Percentiles rank a stretch among this genome's conserved stretches.
phyloP scores from a whole-genome alignment of 2,113 vertebrate species.

The Colossoma macropomum region DNA sequence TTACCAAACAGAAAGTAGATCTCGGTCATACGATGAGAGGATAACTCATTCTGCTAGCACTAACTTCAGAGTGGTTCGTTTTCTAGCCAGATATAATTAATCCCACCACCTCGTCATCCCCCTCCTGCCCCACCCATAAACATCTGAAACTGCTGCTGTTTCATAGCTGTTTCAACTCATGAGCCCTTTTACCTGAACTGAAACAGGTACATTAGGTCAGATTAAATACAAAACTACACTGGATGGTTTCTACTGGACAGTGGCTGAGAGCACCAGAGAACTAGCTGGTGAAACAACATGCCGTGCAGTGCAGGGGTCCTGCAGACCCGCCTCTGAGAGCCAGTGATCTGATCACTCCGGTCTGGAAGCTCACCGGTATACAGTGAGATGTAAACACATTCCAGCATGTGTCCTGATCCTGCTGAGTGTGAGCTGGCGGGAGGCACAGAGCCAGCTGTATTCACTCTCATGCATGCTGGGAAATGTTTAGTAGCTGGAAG shows the following conservation, averaged over 20 bases:
- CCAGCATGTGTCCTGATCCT: constrained; percentile 10
- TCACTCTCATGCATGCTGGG: constrained; percentile 34
- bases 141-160: not conserved
- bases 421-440: constrained; percentile 13
- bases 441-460: constrained; percentile 5
- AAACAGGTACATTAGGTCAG: too few relatives aligned
- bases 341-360: constrained; percentile 18
- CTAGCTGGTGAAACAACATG: not conserved
- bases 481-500: constrained; percentile 27
- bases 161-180: too few relatives aligned
- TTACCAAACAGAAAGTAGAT: too few relatives aligned
- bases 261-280: not conserved
- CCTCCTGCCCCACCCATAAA: not conserved
- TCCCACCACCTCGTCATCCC: too few relatives aligned
- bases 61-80: not conserved
- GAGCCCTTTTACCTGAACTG: too few relatives aligned
- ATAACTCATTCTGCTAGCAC: too few relatives aligned
- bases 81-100: not conserved
- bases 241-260: not conserved
- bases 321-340: not conserved
- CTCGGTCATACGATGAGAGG: too few relatives aligned
- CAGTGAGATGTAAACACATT: constrained; percentile 49
- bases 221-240: not conserved
- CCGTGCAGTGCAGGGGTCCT: not conserved
- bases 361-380: constrained; percentile 7